phyloP scores from a whole-genome alignment of 2,888 invertebrate species.

The Eudasyphora cyanicolor region DNA sequence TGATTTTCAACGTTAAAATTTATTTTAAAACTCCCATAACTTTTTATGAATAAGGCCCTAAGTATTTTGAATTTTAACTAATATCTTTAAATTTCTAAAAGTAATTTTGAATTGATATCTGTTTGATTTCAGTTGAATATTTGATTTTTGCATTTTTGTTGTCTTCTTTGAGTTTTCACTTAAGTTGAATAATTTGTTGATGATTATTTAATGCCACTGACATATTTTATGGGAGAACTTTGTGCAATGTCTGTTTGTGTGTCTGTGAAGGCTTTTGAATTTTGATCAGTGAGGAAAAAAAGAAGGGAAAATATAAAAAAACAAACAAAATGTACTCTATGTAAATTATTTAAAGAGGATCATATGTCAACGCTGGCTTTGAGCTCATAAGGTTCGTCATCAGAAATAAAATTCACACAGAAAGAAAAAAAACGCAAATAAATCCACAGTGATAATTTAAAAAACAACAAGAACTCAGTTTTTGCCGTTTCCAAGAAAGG shows the following conservation, averaged over 20 bases:
- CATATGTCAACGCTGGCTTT: constrained; percentile 47
- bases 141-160: too few species aligned
- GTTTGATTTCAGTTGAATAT: too few species aligned
- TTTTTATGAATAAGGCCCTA: too few species aligned
- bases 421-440: constrained; percentile 22
- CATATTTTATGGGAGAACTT: neutral
- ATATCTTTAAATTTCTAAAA: too few species aligned
- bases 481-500: neutral
- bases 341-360: constrained; percentile 48
- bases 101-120: too few species aligned
- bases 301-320: neutral
- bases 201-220: constrained; percentile 40
- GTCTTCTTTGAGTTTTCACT: too few species aligned
- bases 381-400: neutral
- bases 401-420: constrained; percentile 2
- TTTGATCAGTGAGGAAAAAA: neutral
- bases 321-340: constrained; percentile 27
- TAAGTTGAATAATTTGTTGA: constrained; percentile 26
- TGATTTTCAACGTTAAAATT: too few species aligned
- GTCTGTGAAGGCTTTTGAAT: neutral
- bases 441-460: constrained; percentile 31
- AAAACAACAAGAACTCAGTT: neutral
- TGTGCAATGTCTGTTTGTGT: neutral
- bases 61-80: too few species aligned
- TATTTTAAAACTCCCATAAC: too few species aligned